Conservation (phyloP, 2,888 invertebrate genomes). For the Sminthurides aquaticus region DNA sequence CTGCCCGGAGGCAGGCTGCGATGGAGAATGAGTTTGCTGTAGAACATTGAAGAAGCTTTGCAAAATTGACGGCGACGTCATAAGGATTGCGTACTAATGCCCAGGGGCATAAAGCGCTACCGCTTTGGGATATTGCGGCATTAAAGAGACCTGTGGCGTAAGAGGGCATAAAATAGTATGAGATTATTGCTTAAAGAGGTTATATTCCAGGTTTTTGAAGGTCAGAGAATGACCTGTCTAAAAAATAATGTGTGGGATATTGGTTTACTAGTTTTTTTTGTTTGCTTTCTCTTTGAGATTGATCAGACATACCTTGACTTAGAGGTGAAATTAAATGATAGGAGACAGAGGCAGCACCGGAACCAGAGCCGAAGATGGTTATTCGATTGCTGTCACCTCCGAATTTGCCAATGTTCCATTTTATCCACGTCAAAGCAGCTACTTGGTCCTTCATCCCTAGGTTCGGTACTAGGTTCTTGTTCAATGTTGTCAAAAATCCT, state of each 20-base stretch:
- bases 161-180: not conserved
- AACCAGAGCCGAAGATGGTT: conserved; percentile 24
- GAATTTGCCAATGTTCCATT: conserved; percentile 29
- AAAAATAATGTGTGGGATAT: too few species aligned
- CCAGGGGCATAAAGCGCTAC: conserved; percentile 29
- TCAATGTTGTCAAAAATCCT: conserved; percentile 28
- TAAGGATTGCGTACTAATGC: conserved; percentile 23
- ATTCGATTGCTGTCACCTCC: conserved; percentile 28
- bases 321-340: conserved; percentile 28
- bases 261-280: too few species aligned
- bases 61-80: conserved; percentile 20
- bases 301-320: conserved; percentile 25
- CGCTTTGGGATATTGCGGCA: conserved; percentile 2
- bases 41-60: conserved; percentile 26
- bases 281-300: too few species aligned
- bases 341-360: conserved; percentile 25
- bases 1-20: conserved; percentile 12
- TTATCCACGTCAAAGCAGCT: conserved; percentile 24
- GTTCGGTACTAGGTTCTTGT: conserved; percentile 25
- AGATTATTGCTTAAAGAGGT: not conserved
- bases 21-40: conserved; percentile 16
- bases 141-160: not conserved
- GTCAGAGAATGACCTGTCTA: too few species aligned
- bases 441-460: conserved; percentile 26
- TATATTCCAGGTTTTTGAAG: not conserved